A percentile compares a stretch with the other conserved stretches of the same genome.
These are phyloP conservation scores for Pica pica DNA, from an alignment of 2,113 vertebrate species.

Conservation along the genomic window DNA sequence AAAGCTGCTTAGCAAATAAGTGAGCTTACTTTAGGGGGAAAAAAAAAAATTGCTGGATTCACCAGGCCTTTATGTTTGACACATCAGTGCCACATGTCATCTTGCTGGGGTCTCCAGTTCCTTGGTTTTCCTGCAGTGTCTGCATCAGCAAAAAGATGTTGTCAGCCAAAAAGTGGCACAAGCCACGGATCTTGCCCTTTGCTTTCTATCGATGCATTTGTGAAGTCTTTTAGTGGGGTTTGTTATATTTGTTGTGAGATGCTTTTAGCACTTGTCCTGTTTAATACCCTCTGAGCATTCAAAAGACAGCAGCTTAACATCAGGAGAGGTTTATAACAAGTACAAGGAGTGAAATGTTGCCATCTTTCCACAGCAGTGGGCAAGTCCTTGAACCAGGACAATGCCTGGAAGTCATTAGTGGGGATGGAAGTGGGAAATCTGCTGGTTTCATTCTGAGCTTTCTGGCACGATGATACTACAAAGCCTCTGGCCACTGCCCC, in stretches of 20 bases:
- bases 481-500: neutral
- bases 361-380: neutral
- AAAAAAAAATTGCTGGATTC: neutral
- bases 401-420: neutral
- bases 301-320: neutral
- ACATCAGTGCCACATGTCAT: neutral
- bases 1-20: conserved; percentile 65
- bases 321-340: neutral
- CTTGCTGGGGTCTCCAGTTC: neutral
- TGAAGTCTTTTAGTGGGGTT: neutral
- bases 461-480: fast-evolving
- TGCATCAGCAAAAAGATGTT: neutral
- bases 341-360: neutral
- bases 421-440: neutral
- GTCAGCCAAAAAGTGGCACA: neutral
- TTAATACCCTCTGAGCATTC: neutral
- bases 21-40: neutral
- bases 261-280: neutral
- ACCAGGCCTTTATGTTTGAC: conserved; percentile 30
- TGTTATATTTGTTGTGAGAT: neutral
- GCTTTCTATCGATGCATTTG: neutral
- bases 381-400: neutral
- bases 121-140: neutral
- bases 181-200: neutral
- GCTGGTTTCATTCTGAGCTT: neutral